Evolutionary conservation across 2,113 vertebrate genomes (phyloP), one percentile per base, ranked within the genome.

Genomic region (Catharus fuscescens): DNA sequence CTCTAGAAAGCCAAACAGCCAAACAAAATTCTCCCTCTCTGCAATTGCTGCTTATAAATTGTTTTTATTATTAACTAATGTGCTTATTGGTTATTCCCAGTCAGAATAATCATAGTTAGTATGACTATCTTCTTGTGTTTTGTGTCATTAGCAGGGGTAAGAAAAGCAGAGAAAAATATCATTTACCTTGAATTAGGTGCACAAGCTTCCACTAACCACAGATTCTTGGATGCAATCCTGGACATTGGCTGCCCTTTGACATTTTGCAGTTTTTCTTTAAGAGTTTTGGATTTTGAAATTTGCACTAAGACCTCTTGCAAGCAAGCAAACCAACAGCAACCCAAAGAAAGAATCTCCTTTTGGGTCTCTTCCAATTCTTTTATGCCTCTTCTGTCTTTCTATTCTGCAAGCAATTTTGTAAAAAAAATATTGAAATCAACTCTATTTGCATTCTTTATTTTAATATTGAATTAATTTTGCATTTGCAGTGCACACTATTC

Each of bases 41-140:
- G 17, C 79, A 94, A 93, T 12, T 90, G 71, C 59, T 83, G 74
- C 53, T 9, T 77, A 76, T 80, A 85, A 80, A 92, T 65, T 83
- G 28, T 19, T 82, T 40, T 80, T 70, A 71, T 72, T 79, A 82
- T 85, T 92, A 73, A 86, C 66, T 82, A 65, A 77, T 42, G 12
- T 34, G 32, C 17, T 59, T 84, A 80, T 60, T 5, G 1, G 32
- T 60, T 88, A 70, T 36, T 89, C 61, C 26, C 80, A 79, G 77
- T 36, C 83, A 81, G 52, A 89, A 67, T 42, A 56, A 92, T 64
- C 48, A 64, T 14, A 81, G 57, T 44, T 78, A 72, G 64, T 52
- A 80, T 47, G 72, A 73, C 88, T 66, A 91, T 60, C 28, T 64
- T 81, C 72, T 74, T 48, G n/a, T 60, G 12, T 60, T 71, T 91